Base-by-base conservation (phyloP, 2,113 vertebrate species). In the Numida meleagris region DNA sequence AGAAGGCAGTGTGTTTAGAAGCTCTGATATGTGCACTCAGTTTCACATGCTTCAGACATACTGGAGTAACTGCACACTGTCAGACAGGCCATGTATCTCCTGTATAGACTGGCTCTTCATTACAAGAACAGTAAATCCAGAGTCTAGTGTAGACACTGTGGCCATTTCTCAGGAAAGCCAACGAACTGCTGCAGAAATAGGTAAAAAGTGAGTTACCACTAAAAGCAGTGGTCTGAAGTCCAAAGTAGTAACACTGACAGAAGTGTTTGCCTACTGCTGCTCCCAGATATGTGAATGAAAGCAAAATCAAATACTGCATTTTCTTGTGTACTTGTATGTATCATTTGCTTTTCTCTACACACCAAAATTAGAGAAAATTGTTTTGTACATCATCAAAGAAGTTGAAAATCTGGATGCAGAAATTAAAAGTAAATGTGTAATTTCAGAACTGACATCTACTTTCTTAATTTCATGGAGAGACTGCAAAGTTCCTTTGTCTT, bases 1-100 rank as follows among this genome's bases (percentile, higher is more conserved):
- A 43, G 27, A 70, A 46, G 53, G 11, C 31, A 71, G 17, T 0
- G 2, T 33, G 29, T 29, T 16, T 61, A 50, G 74, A 5, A 77
- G 16, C 10, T 81, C 48, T 67, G 0, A 0, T 15, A 25, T 5
- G 2, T 24, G 14, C 34, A 23, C 40, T 55, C 2, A 0, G 7
- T 34, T 31, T 68, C 42, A 33, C 0, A 0, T n/a, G 51, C 25
- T 80, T 12, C 16, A 73, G 48, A 6, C 18, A 38, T 25, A 13
- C 19, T 0, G 1, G 45, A 43, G 12, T 38, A 10, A 31, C 16
- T 0, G 1, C 15, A 40, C 23, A 4, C 8, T 11, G 31, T 31
- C 40, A 74, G 59, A 34, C 25, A 67, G 51, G 31, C 46, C 57
- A 4, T 36, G 14, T 12, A 36, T 72, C 75, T 53, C 31, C 34